These are phyloP conservation scores for Solen grandis DNA, from an alignment of 1,140 invertebrate species.

Conservation along the genomic window DNA sequence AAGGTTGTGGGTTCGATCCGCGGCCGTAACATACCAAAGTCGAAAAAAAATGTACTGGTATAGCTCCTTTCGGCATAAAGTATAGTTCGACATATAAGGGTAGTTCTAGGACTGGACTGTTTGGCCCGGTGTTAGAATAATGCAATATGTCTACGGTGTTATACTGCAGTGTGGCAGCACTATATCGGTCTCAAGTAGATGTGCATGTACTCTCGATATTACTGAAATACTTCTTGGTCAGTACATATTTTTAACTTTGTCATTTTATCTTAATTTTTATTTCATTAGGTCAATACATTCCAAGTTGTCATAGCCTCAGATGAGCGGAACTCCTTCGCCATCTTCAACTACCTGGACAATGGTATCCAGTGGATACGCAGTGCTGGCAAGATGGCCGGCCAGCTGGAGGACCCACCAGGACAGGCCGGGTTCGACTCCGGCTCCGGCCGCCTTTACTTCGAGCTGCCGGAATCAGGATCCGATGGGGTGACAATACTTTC, in stretches of 20 bases:
- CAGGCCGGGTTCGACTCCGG: conserved; percentile 94
- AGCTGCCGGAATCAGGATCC: conserved; percentile 91
- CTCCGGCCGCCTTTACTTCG: conserved; percentile 86
- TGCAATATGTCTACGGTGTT: neutral
- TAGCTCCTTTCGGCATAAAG: no score
- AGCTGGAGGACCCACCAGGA: conserved; percentile 89
- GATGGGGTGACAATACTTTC: conserved; percentile 90
- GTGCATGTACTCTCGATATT: no score
- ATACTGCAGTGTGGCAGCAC: neutral
- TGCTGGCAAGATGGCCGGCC: conserved; percentile 82
- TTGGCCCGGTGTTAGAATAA: neutral
- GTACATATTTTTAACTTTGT: no score
- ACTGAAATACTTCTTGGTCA: no score
- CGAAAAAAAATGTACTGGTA: no score
- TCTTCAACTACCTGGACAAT: conserved; percentile 92
- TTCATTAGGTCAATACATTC: conserved; percentile 87
- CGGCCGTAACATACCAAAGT: no score
- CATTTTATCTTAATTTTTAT: conserved; percentile 48
- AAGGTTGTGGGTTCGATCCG: no score
- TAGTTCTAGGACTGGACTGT: neutral
- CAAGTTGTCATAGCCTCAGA: conserved; percentile 92
- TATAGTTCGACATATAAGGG: no score
- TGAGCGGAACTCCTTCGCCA: conserved; percentile 89
- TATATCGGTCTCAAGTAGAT: no score
- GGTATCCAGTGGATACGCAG: conserved; percentile 96